These are phyloP conservation scores for Caenorhabditis sp. DNA, from an alignment of 2,888 invertebrate genomes.

Conservation along the genomic window DNA sequence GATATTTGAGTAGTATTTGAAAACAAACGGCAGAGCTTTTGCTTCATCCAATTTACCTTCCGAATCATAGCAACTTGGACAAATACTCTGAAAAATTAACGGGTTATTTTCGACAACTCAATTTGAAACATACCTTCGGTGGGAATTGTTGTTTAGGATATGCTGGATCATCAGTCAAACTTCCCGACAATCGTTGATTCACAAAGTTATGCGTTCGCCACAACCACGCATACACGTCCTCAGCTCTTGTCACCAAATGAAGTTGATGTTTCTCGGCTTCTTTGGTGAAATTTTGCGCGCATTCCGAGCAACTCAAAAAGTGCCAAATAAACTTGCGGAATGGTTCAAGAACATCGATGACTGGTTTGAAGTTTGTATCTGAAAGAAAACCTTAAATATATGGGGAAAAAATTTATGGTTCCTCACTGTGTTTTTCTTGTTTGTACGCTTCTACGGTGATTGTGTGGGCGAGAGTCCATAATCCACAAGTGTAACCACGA, in stretches of 20 bases:
- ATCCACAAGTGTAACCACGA: constrained; percentile 86
- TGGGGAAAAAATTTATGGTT: neutral
- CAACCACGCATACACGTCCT: constrained; percentile 86
- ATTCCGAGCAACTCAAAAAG: constrained; percentile 92
- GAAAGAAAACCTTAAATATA: constrained; percentile 5
- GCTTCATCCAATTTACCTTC: constrained; percentile 58
- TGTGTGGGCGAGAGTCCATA: constrained; percentile 93
- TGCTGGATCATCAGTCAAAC: constrained; percentile 85
- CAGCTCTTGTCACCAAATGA: constrained; percentile 68
- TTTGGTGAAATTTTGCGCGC: constrained; percentile 85
- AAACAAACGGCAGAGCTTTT: constrained; percentile 60
- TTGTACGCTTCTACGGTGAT: constrained; percentile 82
- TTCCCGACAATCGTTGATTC: constrained; percentile 85
- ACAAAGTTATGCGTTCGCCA: constrained; percentile 93
- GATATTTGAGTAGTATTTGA: constrained; percentile 65
- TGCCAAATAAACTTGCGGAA: constrained; percentile 88
- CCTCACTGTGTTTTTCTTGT: constrained; percentile 69
- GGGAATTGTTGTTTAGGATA: constrained; percentile 80
- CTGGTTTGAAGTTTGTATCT: constrained; percentile 73
- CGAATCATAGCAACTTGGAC: constrained; percentile 52
- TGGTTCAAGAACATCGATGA: constrained; percentile 79
- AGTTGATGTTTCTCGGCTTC: constrained; percentile 78
- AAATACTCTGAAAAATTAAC: too few species aligned
- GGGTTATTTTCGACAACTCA: too few species aligned
- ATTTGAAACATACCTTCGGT: too few species aligned